A percentile compares a stretch with the other conserved stretches of the same genome.
phyloP scores from a whole-genome alignment of 2,113 vertebrate species.

The Hyperoodon ampullatus region DNA sequence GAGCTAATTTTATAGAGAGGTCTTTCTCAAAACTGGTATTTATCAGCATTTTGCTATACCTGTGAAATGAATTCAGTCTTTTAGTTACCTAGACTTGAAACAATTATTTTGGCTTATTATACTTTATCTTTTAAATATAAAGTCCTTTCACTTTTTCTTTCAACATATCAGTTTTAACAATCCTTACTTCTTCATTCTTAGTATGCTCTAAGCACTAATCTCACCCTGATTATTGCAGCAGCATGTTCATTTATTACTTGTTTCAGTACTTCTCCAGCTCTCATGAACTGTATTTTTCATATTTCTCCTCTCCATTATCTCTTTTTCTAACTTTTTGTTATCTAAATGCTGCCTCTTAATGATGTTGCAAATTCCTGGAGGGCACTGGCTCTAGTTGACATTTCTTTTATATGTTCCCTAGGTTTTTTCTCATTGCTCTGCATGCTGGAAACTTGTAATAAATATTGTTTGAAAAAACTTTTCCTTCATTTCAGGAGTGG shows the following conservation, averaged over 20 bases:
- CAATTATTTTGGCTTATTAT: not conserved
- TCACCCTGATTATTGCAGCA: not conserved
- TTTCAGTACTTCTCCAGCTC: not conserved
- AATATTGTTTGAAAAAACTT: not conserved
- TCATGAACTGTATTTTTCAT: not conserved
- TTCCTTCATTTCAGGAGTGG: slow-evolving; percentile 89
- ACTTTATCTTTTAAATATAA: not conserved
- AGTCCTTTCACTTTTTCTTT: not conserved
- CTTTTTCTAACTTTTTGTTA: not conserved
- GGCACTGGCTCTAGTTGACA: not conserved
- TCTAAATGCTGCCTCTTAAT: not conserved
- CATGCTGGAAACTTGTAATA: slow-evolving; percentile 3
- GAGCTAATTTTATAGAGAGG: not conserved
- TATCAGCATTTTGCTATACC: not conserved
- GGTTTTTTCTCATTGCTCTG: not conserved
- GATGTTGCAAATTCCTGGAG: not conserved
- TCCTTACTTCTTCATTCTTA: slow-evolving; percentile 22
- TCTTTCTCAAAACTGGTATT: slow-evolving; percentile 1
- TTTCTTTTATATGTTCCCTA: not conserved
- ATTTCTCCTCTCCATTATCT: not conserved
- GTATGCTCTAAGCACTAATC: not conserved
- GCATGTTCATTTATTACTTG: not conserved
- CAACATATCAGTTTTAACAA: not conserved
- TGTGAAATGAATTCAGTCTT: not conserved
- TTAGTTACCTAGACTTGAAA: not conserved